These are phyloP conservation scores for Drosophila sordidapex DNA, from an alignment of 2,888 invertebrate genomes.

Conservation along the genomic window DNA sequence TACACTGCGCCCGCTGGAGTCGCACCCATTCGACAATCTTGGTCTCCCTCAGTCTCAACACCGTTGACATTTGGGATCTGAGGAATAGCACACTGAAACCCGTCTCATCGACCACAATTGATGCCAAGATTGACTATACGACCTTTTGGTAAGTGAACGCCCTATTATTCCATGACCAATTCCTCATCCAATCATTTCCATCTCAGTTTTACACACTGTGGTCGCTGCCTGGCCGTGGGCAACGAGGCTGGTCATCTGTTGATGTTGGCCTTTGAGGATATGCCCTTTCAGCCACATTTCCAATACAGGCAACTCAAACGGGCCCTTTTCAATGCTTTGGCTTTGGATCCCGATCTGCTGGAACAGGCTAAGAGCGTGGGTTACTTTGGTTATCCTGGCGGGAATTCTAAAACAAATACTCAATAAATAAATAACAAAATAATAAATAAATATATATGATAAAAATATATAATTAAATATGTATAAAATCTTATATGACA, in stretches of 20 bases:
- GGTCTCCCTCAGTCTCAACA: conserved; percentile 88
- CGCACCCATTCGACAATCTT: conserved; percentile 91
- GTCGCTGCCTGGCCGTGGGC: conserved; percentile 89
- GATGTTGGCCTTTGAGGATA: conserved; percentile 90
- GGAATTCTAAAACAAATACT: conserved; percentile 21
- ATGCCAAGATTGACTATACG: conserved; percentile 70
- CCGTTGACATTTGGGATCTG: conserved; percentile 92
- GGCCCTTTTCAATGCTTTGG: conserved; percentile 88
- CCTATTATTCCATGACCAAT: neutral
- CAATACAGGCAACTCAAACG: conserved; percentile 88
- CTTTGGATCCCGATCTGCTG: conserved; percentile 88
- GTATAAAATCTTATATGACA: too few species aligned
- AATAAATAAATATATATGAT: neutral
- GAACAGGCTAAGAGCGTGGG: conserved; percentile 87
- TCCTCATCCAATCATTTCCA: neutral
- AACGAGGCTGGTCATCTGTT: conserved; percentile 89
- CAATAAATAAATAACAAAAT: conserved; percentile 12
- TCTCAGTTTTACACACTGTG: conserved; percentile 87
- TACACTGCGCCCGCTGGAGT: conserved; percentile 89
- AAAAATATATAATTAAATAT: neutral
- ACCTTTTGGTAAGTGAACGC: conserved; percentile 69
- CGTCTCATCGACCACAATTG: conserved; percentile 76
- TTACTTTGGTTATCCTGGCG: conserved; percentile 77
- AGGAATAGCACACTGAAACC: conserved; percentile 90
- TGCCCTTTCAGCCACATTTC: conserved; percentile 90